A percentile compares a stretch with the other conserved stretches of the same genome.
phyloP scores from a whole-genome alignment of 2,113 vertebrate species.

The Petaurus breviceps region DNA sequence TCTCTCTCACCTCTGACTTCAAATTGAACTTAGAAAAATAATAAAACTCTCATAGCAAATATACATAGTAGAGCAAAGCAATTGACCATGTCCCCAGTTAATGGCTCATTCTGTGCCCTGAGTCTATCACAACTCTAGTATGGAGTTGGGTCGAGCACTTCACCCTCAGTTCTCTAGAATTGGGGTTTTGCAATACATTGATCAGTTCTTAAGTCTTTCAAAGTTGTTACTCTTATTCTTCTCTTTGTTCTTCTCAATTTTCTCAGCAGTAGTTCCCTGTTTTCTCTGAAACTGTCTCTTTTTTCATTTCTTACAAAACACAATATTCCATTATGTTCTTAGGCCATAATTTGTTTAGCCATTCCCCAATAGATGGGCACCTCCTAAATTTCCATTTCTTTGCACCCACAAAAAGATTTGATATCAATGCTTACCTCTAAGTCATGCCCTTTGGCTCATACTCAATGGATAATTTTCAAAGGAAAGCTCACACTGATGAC shows the following conservation, averaged over 20 bases:
- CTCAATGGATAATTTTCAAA: not conserved
- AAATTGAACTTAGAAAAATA: not conserved
- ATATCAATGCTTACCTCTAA: not conserved
- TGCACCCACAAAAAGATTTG: not conserved
- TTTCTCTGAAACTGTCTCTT: not conserved
- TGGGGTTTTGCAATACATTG: not conserved
- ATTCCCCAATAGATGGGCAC: not conserved
- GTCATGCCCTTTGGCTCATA: not conserved
- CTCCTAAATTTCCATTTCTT: not conserved
- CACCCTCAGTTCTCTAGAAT: not conserved
- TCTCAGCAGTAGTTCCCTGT: not conserved
- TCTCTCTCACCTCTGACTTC: not conserved
- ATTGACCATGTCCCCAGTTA: not conserved
- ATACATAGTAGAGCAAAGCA: not conserved
- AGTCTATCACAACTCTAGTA: not conserved
- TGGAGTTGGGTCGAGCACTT: not conserved
- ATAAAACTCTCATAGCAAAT: not conserved
- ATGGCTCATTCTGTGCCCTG: not conserved
- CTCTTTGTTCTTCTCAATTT: not conserved
- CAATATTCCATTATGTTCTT: not conserved
- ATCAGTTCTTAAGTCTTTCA: not conserved
- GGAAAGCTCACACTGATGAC: not conserved
- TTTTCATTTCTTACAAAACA: not conserved
- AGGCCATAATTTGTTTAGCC: not conserved
- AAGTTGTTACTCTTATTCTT: not conserved